A percentile compares a stretch with the other conserved stretches of the same genome.
Conservation (phyloP, 2,888 invertebrate species). For the Ichneumoninae sp. region DNA sequence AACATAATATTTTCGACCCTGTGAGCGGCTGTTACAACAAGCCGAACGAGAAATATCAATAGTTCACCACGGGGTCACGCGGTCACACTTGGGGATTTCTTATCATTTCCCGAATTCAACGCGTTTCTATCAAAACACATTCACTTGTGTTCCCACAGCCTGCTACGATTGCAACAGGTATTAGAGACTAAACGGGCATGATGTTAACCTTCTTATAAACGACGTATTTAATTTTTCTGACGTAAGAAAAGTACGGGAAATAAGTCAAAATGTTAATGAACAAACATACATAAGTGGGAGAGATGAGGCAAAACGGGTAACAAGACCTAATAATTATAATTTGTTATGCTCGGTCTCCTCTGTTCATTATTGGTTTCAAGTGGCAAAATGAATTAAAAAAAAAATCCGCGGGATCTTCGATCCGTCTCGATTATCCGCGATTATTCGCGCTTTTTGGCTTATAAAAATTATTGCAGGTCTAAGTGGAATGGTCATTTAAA, state of each 20-base stretch:
- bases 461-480: not conserved
- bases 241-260: no score
- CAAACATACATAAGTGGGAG: no score
- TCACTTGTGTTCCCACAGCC: not conserved
- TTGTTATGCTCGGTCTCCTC: no score
- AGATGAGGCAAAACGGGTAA: no score
- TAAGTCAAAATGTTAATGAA: no score
- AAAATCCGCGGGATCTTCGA: not conserved
- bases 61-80: slow-evolving; percentile 56
- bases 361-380: not conserved
- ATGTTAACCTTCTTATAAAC: no score
- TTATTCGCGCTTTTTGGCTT: not conserved
- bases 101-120: slow-evolving; percentile 45
- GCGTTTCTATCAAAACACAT: not conserved
- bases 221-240: no score
- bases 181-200: no score
- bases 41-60: slow-evolving; percentile 54
- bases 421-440: not conserved
- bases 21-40: slow-evolving; percentile 17
- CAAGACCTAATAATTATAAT: no score
- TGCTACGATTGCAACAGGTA: not conserved
- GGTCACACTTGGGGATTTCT: slow-evolving; percentile 35
- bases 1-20: not conserved
- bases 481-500: not conserved
- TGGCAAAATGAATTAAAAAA: not conserved